Conservation (phyloP, 2,888 invertebrate genomes). For the Geotrupes spiniger region DNA sequence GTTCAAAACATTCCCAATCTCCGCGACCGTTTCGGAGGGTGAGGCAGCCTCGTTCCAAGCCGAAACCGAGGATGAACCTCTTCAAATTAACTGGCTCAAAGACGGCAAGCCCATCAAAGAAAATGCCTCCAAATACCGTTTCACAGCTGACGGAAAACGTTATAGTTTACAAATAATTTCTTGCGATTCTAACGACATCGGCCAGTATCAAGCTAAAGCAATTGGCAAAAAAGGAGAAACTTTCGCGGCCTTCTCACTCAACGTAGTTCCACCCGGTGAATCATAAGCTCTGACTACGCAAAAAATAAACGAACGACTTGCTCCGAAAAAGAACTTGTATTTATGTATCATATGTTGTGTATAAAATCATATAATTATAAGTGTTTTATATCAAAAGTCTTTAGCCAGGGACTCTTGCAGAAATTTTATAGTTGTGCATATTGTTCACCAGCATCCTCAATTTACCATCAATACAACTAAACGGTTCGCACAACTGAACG, state of each 20-base stretch:
- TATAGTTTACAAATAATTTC: constrained; percentile 77
- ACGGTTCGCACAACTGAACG: not conserved
- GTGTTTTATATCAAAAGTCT: constrained; percentile 26
- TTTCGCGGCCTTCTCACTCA: constrained; percentile 81
- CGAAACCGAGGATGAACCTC: constrained; percentile 70
- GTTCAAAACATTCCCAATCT: constrained; percentile 86
- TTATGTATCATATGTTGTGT: constrained; percentile 41
- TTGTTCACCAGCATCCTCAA: constrained; percentile 32
- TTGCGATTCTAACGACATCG: constrained; percentile 74
- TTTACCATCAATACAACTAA: constrained; percentile 8
- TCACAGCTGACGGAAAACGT: constrained; percentile 77
- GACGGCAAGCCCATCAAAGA: constrained; percentile 89
- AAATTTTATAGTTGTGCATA: not conserved
- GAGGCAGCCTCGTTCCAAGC: constrained; percentile 79
- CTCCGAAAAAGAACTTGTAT: constrained; percentile 39
- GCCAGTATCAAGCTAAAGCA: constrained; percentile 84
- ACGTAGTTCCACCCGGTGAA: constrained; percentile 63
- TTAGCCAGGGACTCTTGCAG: constrained; percentile 6
- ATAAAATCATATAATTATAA: constrained; percentile 35
- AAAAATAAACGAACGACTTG: constrained; percentile 45
- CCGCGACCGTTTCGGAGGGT: constrained; percentile 77
- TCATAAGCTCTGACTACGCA: constrained; percentile 45
- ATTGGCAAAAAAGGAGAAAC: constrained; percentile 84
- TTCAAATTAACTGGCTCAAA: constrained; percentile 81
- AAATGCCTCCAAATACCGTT: constrained; percentile 70